Percentiles rank a stretch among this genome's conserved stretches.
phyloP scores from a whole-genome alignment of 1,140 invertebrate species.

The Acyrthosiphon pisum region DNA sequence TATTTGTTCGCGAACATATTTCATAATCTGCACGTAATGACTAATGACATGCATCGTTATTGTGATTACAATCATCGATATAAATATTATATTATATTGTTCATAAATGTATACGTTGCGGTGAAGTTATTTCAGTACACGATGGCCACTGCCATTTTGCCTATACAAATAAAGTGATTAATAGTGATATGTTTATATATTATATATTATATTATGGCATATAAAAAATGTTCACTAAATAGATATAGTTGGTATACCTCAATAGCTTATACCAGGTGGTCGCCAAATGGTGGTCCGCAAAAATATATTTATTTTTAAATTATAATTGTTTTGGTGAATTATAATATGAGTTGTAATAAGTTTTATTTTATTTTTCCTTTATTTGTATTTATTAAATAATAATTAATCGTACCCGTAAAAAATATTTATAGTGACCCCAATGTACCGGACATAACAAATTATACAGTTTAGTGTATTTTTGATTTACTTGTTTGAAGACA shows the following conservation, averaged over 20 bases:
- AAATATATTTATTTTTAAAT: background rate
- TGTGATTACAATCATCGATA: background rate
- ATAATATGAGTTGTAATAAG: background rate
- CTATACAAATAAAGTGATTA: background rate
- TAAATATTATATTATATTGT: background rate
- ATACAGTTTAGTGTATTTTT: background rate
- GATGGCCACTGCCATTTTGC: background rate
- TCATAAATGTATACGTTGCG: background rate
- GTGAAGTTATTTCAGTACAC: background rate
- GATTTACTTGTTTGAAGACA: background rate
- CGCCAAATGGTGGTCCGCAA: background rate
- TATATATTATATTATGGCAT: background rate
- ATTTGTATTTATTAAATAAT: background rate
- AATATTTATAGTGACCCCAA: background rate
- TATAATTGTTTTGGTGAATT: background rate
- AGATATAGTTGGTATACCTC: background rate
- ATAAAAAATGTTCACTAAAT: background rate
- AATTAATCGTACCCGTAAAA: background rate
- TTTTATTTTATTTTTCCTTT: background rate
- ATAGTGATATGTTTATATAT: too few species aligned
- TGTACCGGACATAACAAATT: background rate
- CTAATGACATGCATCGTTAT: background rate
- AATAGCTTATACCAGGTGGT: background rate
- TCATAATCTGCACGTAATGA: slow-evolving; percentile 24
- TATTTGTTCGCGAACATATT: background rate